Base-by-base conservation (phyloP, 1,140 invertebrate species). In the Cephus cinctus region DNA sequence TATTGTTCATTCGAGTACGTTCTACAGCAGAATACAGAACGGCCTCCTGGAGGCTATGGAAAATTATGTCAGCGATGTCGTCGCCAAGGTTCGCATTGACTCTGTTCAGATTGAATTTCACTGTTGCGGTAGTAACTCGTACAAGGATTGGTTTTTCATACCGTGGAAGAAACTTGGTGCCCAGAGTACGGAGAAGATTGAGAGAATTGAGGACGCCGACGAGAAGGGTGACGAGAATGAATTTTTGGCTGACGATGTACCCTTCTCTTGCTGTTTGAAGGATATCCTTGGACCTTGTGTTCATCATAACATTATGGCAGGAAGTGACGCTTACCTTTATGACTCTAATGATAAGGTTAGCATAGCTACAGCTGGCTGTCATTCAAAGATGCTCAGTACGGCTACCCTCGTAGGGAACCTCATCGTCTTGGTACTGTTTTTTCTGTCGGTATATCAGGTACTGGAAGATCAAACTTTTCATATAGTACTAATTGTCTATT, bases 181-280 rank as follows among this genome's bases (percentile, higher is more conserved):
- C n/a, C n/a, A n/a, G n/a, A n/a, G n/a, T n/a, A n/a, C n/a, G n/a
- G n/a, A n/a, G n/a, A 30, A 41, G 22, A 30, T 19, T 1, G 27
- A 35, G 5, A 44, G 27, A 4, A 22, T 31, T 1, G 43, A 59
- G 5, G 39, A 48, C 2, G 22, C 0, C 6, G 50, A 54, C 1
- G 11, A 34, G 5, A 41, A 25, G 31, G 11, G 11, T n/a, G 0
- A 4, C 5, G 8, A 3, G 5, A 42, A 47, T 1, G 25, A 2
- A 2, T 5, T 34, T 1, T 11, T 19, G 3, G 11, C 32, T 1
- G 19, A 15, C 1, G 55, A 60, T 20, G 57, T 62, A 1, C 57
- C 59, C 0, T 60, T 48, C n/a, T 62, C 57, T 2, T 60, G 59
- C 15, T 62, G 57, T n/a, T 23, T 47, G n/a, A 44, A 41, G 2